These are phyloP conservation scores for Caenorhabditis tropicalis DNA, from an alignment of 1,140 invertebrate species.

Conservation along the genomic window DNA sequence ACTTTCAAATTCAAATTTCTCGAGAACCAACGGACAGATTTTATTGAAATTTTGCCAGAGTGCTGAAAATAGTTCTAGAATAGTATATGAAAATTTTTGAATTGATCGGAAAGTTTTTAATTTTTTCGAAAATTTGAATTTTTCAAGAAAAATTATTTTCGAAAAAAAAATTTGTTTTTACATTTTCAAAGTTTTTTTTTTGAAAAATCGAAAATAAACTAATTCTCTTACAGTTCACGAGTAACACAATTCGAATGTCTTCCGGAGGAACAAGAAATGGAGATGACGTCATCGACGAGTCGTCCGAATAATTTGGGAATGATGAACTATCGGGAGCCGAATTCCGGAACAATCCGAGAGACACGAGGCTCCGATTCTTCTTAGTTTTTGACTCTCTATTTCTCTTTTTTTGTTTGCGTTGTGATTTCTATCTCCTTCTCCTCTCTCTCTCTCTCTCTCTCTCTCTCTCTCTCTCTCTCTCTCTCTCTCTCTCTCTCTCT, in stretches of 20 bases:
- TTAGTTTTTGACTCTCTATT: neutral
- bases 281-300: constrained; percentile 36
- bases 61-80: no score
- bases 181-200: neutral
- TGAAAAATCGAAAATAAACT: neutral
- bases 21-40: no score
- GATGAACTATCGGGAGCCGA: constrained; percentile 68
- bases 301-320: constrained; percentile 56
- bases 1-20: no score
- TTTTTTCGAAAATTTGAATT: neutral
- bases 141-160: neutral
- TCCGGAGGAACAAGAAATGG: constrained; percentile 56
- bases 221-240: constrained; percentile 7
- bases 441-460: neutral
- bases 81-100: no score
- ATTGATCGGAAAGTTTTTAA: no score
- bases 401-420: constrained; percentile 29
- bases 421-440: neutral
- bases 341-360: constrained; percentile 57
- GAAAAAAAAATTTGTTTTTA: neutral
- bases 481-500: neutral
- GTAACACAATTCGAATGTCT: constrained; percentile 53
- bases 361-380: constrained; percentile 50
- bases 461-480: no score
- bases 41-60: no score